Conservation (phyloP, 2,113 vertebrate genomes). For the Elachura formosa region DNA sequence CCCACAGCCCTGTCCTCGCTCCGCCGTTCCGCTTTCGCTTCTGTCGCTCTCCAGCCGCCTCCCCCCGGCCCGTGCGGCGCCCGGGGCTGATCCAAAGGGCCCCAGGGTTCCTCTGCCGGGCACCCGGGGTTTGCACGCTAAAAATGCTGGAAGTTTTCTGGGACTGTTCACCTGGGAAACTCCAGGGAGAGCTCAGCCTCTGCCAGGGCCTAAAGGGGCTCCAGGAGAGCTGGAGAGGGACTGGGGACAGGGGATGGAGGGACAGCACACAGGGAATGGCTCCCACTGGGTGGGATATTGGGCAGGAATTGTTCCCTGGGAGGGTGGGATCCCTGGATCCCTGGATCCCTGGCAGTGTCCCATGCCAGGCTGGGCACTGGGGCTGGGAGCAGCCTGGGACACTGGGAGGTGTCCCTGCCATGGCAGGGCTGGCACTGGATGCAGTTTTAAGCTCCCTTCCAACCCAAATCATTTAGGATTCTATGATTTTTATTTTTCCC, state of each 20-base stretch:
- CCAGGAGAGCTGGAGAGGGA: background rate
- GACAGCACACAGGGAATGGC: background rate
- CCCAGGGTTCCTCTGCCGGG: background rate
- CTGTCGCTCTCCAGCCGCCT: background rate
- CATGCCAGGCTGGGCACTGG: background rate
- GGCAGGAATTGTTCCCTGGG: background rate
- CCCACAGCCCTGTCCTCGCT: background rate
- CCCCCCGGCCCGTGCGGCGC: background rate
- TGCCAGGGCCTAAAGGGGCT: background rate
- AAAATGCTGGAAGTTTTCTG: background rate
- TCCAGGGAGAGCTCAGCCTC: background rate
- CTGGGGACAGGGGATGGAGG: background rate
- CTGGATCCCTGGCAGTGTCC: background rate
- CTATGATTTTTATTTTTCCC: background rate
- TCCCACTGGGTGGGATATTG: background rate
- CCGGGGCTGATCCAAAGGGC: fast-evolving
- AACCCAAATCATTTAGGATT: background rate
- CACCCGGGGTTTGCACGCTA: background rate
- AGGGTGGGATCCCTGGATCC: background rate
- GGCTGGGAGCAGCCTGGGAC: background rate
- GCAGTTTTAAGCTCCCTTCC: background rate
- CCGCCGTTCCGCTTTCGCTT: background rate
- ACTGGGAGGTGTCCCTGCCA: background rate
- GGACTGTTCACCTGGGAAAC: background rate
- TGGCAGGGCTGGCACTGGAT: background rate